Evolutionary conservation across 2,888 invertebrate genomes (phyloP).

Genomic region (Phania funesta): DNA sequence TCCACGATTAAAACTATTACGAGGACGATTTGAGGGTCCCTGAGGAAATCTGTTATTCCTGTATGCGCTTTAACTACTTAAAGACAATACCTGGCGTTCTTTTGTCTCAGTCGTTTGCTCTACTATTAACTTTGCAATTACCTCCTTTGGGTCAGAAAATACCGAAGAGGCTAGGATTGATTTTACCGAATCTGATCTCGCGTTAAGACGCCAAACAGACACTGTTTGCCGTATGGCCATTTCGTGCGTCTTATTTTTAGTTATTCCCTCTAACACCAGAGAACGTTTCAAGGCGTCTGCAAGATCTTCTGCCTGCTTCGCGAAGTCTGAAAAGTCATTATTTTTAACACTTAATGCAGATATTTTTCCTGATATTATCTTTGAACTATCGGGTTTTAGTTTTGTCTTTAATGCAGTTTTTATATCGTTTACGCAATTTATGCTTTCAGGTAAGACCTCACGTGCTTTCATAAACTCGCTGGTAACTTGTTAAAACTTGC

Average conservation of each 20-base stretch:
- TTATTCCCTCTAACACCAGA: background rate
- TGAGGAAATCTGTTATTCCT: background rate
- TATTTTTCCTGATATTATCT: background rate
- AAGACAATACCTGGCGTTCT: background rate
- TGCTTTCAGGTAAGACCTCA: background rate
- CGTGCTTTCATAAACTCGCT: no score
- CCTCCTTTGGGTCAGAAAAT: background rate
- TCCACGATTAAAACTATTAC: background rate
- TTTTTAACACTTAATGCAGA: background rate
- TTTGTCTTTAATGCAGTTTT: background rate
- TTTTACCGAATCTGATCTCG: background rate
- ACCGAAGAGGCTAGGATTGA: background rate
- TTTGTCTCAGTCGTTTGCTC: constrained; percentile 4
- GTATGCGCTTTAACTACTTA: background rate
- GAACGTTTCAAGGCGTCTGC: background rate
- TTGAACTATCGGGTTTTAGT: background rate
- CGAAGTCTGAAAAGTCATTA: background rate
- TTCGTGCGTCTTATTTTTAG: no score
- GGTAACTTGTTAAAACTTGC: no score
- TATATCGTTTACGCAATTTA: background rate
- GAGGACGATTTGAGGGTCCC: background rate
- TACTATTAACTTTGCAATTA: background rate
- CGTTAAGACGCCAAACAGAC: background rate
- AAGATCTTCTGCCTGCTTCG: background rate
- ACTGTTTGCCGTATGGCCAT: no score